Evolutionary conservation across 2,888 invertebrate species (phyloP).

Genomic region (Harpalus rubripes): DNA sequence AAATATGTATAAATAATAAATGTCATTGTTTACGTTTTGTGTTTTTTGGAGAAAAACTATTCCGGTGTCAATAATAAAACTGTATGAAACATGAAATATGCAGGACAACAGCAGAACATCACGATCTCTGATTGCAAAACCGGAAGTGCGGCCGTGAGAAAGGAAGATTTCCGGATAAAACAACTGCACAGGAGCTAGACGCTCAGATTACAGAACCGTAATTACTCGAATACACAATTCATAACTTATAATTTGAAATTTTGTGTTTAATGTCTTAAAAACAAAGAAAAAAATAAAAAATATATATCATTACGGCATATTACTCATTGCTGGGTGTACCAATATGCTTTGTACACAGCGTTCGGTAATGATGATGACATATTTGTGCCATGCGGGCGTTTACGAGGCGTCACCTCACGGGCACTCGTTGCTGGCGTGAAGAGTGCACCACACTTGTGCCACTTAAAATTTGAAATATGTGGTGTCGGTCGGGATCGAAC

Average conservation of each 20-base stretch:
- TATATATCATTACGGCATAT: too few relatives aligned
- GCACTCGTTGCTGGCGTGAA: too few relatives aligned
- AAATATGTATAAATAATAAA: constrained; percentile 18
- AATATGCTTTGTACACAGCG: too few relatives aligned
- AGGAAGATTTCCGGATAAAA: constrained; percentile 6
- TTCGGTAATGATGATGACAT: too few relatives aligned
- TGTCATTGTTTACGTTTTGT: constrained; percentile 2
- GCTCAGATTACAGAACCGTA: not conserved
- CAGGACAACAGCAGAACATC: constrained; percentile 11
- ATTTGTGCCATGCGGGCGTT: too few relatives aligned
- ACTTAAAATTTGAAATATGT: too few relatives aligned
- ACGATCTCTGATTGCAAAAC: constrained; percentile 33
- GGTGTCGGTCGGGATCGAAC: too few relatives aligned
- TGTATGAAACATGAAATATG: constrained; percentile 29
- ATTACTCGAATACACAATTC: not conserved
- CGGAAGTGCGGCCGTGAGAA: not conserved
- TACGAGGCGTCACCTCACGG: too few relatives aligned
- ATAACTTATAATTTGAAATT: not conserved
- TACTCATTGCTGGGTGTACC: too few relatives aligned
- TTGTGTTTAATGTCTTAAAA: not conserved
- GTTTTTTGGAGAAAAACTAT: not conserved
- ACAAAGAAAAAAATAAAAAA: too few relatives aligned
- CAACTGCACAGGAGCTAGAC: not conserved
- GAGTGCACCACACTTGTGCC: too few relatives aligned
- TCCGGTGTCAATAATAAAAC: constrained; percentile 18